phyloP scores from a whole-genome alignment of 2,888 invertebrate genomes.

The Brassicogethes aeneus region DNA sequence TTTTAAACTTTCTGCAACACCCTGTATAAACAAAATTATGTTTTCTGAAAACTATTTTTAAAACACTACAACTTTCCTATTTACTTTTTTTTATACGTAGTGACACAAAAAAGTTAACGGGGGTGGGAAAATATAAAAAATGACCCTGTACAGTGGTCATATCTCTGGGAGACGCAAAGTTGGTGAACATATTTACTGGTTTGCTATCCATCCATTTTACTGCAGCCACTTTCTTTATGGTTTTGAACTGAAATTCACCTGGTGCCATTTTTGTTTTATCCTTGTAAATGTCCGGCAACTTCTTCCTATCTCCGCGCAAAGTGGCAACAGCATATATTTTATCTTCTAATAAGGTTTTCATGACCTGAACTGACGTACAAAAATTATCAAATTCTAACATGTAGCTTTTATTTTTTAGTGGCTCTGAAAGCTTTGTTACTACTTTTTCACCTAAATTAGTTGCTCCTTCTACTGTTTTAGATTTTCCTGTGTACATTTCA shows the following conservation, averaged over 20 bases:
- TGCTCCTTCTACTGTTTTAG: constrained; percentile 1
- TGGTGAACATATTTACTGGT: constrained; percentile 14
- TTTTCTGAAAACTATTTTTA: too few relatives aligned
- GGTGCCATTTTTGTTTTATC: constrained; percentile 13
- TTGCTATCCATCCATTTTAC: constrained; percentile 20
- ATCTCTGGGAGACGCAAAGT: constrained; percentile 3
- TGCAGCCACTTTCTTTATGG: constrained; percentile 4
- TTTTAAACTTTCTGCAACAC: too few relatives aligned
- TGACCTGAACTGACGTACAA: constrained; percentile 15
- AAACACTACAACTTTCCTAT: too few relatives aligned
- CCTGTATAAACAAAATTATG: too few relatives aligned
- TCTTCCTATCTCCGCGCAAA: constrained; percentile 13
- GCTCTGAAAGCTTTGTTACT: constrained; percentile 5
- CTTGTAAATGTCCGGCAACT: constrained; percentile 11
- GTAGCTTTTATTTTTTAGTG: constrained; percentile 4
- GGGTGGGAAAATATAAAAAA: too few relatives aligned
- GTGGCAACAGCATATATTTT: constrained; percentile 19
- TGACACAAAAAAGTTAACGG: too few relatives aligned
- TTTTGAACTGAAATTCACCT: constrained; percentile 16
- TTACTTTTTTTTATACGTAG: too few relatives aligned
- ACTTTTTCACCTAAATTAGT: constrained; percentile 10
- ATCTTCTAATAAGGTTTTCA: constrained; percentile 12
- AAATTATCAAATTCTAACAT: constrained; percentile 8
- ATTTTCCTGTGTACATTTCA: constrained; percentile 24
- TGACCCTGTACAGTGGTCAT: constrained; percentile 1